phyloP scores from a whole-genome alignment of 2,888 invertebrate species.

The Eubasilissa splendida region DNA sequence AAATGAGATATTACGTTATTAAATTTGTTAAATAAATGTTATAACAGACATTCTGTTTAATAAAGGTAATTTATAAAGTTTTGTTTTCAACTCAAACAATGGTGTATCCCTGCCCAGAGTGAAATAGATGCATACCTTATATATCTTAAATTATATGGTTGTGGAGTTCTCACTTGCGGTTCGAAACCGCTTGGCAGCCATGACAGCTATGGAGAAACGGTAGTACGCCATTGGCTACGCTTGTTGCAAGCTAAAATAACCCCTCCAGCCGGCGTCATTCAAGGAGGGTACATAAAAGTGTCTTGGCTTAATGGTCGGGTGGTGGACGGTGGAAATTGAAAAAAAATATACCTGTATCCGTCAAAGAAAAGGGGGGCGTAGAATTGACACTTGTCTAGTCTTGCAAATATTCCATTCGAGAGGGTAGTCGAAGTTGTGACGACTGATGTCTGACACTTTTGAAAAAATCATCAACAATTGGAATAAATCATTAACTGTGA shows the following conservation, averaged over 20 bases:
- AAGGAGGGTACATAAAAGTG: conserved; percentile 28
- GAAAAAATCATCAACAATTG: background rate
- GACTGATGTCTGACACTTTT: background rate
- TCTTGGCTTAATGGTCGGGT: conserved; percentile 20
- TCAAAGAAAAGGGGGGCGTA: conserved; percentile 23
- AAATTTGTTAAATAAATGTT: no score
- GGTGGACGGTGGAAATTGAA: conserved; percentile 30
- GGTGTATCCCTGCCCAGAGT: conserved; percentile 10
- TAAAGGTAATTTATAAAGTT: background rate
- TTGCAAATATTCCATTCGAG: background rate
- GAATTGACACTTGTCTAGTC: conserved; percentile 31
- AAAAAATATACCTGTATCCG: conserved; percentile 20
- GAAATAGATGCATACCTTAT: background rate
- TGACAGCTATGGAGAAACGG: conserved; percentile 36
- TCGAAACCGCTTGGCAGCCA: conserved; percentile 37
- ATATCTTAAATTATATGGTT: conserved; percentile 38
- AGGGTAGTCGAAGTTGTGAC: background rate
- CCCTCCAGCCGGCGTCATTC: conserved; percentile 22
- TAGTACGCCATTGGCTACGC: conserved; percentile 27
- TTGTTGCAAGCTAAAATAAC: conserved; percentile 23
- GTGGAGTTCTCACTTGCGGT: conserved; percentile 40
- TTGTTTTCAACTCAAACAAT: conserved; percentile 12
- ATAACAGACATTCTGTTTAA: no score
- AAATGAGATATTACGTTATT: no score
- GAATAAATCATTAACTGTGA: background rate